Percentiles rank a stretch among this genome's conserved stretches.
phyloP scores from a whole-genome alignment of 2,888 invertebrate species.

The Aleiodes alternator region DNA sequence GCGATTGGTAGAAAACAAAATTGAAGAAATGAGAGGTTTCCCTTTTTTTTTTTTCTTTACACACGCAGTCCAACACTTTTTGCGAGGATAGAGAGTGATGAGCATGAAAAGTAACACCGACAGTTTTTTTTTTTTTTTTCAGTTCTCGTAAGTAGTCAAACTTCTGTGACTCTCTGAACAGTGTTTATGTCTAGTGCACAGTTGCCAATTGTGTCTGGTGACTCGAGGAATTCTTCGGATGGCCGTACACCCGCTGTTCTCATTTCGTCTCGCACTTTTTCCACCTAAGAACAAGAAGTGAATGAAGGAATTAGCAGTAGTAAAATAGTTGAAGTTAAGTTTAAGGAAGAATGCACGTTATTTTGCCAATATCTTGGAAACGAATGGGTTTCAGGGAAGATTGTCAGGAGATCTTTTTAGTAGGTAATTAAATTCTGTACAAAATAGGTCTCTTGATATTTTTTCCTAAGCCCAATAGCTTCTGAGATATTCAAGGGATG shows the following conservation, averaged over 20 bases:
- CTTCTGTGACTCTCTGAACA: constrained; percentile 68
- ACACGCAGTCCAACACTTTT: background rate
- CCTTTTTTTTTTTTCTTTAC: constrained; percentile 32
- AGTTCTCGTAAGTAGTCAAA: constrained; percentile 58
- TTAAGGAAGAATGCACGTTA: background rate
- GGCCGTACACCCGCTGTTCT: constrained; percentile 80
- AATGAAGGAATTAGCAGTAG: constrained; percentile 20
- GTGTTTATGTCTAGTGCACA: constrained; percentile 77
- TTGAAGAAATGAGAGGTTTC: background rate
- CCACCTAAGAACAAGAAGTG: constrained; percentile 67
- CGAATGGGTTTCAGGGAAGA: background rate
- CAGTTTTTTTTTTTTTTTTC: background rate
- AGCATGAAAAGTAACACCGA: constrained; percentile 26
- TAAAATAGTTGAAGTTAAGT: constrained; percentile 5
- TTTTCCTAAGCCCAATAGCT: no score
- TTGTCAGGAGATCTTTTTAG: no score
- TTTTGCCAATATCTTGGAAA: background rate
- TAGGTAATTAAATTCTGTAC: no score
- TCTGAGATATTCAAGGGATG: no score
- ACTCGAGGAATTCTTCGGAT: constrained; percentile 79
- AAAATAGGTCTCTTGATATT: background rate
- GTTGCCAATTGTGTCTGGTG: constrained; percentile 79
- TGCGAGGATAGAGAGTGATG: constrained; percentile 30
- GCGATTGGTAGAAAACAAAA: constrained; percentile 32
- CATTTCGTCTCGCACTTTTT: constrained; percentile 80